Evolutionary conservation across 2,888 invertebrate species (phyloP).

Genomic region (Galeopsomyia nigrocyanea): DNA sequence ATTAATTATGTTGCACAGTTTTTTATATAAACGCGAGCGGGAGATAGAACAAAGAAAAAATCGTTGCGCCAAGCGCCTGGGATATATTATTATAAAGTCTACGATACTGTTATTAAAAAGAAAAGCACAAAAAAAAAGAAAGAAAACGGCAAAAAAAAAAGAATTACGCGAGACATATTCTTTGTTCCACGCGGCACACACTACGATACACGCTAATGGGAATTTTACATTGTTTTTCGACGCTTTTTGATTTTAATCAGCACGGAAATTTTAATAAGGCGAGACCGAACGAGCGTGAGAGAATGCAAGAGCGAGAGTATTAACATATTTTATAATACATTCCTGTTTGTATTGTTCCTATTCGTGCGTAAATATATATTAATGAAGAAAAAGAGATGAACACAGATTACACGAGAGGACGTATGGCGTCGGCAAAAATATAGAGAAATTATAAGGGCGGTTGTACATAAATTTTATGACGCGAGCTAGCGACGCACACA

Average conservation of each 20-base stretch:
- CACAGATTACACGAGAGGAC: no score
- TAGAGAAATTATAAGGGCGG: conserved; percentile 14
- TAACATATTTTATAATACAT: conserved; percentile 46
- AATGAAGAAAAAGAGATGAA: neutral
- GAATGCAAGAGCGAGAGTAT: conserved; percentile 25
- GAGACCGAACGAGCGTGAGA: neutral
- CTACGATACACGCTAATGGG: neutral
- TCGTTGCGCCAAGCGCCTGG: neutral
- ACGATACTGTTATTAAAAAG: conserved; percentile 24
- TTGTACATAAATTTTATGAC: conserved; percentile 45
- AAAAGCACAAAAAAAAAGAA: no score
- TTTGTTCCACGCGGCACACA: conserved; percentile 5
- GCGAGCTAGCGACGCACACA: neutral
- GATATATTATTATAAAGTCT: conserved; percentile 20
- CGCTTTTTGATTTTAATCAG: conserved; percentile 22
- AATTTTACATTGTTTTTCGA: neutral
- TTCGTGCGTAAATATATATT: conserved; percentile 39
- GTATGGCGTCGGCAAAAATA: no score
- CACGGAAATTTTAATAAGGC: conserved; percentile 36
- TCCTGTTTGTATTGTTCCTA: conserved; percentile 49
- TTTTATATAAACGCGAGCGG: no score
- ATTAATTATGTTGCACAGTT: no score
- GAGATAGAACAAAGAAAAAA: no score
- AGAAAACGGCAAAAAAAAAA: neutral
- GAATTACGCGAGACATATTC: neutral